Base-by-base conservation (phyloP, 2,888 invertebrate genomes). In the Drosophila multiciliata region DNA sequence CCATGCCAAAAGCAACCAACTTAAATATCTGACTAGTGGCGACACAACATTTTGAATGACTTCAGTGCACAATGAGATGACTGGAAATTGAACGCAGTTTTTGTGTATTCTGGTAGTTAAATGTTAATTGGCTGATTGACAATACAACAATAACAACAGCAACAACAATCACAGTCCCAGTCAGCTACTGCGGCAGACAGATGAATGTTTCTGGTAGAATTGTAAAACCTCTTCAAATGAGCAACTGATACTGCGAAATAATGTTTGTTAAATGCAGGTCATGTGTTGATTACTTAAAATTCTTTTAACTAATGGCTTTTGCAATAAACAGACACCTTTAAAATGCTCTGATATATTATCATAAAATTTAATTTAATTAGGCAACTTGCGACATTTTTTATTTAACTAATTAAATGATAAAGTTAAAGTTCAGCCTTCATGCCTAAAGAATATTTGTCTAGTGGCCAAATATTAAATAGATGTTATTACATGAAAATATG, bases 71-170 rank as follows among this genome's bases (percentile, higher is more conserved):
- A 62, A 29, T 45, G 52, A 62, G 52, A 35, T n/a, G 49, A n/a
- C 26, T n/a, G 36, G 12, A 45, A 55, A 36, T 75, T 49, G 55
- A 52, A 72, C 15, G 49, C 40, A 35, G 60, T 38, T 61, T 38
- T 61, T 55, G 49, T 62, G 50, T 80, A 35, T 75, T 65, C 61
- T 68, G 66, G 60, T 72, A 78, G 82, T 84, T 67, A 66, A 82
- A 79, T 79, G 89, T 87, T 89, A 84, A 84, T 84, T 84, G 84
- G 71, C 67, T 74, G 72, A 70, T 75, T 80, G 83, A 70, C 74
- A 38, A 53, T 26, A 55, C 63, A 64, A 67, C 62, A 59, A 61
- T 12, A 29, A 23, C 54, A 20, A 42, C 62, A 29, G 17, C 35
- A 48, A 20, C 36, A 60, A 29, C 29, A 29, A 29, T 29, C 29